These are phyloP conservation scores for Charanyca ferruginea DNA, from an alignment of 2,888 invertebrate species.

Conservation along the genomic window DNA sequence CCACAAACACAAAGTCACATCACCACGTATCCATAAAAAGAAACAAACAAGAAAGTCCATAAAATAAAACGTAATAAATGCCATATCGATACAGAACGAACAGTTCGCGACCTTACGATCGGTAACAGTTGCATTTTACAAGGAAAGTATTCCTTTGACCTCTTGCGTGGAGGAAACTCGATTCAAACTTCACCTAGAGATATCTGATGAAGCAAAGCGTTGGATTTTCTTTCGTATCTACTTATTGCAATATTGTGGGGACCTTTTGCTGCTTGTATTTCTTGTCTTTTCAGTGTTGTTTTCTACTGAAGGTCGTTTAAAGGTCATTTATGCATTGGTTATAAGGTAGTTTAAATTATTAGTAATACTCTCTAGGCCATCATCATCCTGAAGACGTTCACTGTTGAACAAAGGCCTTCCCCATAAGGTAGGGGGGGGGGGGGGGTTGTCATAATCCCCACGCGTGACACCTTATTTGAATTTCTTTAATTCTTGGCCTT, in stretches of 20 bases:
- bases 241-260: constrained; percentile 64
- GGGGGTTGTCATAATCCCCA: no score
- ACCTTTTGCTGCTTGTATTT: constrained; percentile 30
- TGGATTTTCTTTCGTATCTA: constrained; percentile 68
- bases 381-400: no score
- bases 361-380: no score
- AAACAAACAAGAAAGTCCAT: constrained; percentile 50
- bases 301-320: constrained; percentile 1
- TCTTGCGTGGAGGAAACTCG: constrained; percentile 73
- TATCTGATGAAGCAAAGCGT: constrained; percentile 79
- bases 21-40: constrained; percentile 20
- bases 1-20: constrained; percentile 13
- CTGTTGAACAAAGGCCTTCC: no score
- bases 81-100: constrained; percentile 54
- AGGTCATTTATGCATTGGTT: neutral
- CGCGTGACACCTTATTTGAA: no score
- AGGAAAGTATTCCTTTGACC: constrained; percentile 69
- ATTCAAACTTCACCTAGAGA: constrained; percentile 74
- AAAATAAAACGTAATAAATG: constrained; percentile 59
- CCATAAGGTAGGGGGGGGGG: no score
- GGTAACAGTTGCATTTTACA: constrained; percentile 64
- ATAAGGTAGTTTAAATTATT: no score
- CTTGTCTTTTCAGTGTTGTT: neutral
- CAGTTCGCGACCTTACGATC: constrained; percentile 53
- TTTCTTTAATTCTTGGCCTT: no score